These are phyloP conservation scores for Lysandra bellargus DNA, from an alignment of 2,888 invertebrate genomes.

Conservation along the genomic window DNA sequence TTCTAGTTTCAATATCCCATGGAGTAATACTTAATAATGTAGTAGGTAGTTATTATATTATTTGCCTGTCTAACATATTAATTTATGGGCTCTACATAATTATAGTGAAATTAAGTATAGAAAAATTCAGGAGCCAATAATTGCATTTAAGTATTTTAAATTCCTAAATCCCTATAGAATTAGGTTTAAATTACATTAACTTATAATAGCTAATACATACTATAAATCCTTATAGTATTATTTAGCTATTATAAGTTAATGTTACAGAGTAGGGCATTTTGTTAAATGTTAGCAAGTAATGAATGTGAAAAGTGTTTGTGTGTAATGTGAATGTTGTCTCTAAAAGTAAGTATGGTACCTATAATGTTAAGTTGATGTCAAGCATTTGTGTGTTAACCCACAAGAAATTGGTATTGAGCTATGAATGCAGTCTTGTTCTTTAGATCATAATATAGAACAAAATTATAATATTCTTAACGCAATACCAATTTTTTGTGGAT, in stretches of 20 bases:
- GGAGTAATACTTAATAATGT: not conserved
- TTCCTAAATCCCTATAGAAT: not conserved
- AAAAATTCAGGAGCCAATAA: constrained; percentile 21
- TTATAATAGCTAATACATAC: too few relatives aligned
- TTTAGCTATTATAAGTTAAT: not conserved
- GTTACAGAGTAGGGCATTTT: constrained; percentile 2
- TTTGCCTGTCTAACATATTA: not conserved
- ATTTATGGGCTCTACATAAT: not conserved
- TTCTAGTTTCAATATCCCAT: not conserved
- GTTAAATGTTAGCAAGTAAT: constrained; percentile 2
- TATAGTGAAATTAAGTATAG: not conserved
- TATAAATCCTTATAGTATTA: not conserved
- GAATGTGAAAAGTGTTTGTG: constrained; percentile 9
- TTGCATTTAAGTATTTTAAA: constrained; percentile 24
- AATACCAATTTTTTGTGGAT: not conserved
- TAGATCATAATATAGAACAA: too few relatives aligned
- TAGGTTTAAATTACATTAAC: not conserved
- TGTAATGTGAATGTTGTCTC: not conserved
- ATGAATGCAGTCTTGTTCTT: not conserved
- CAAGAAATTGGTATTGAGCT: not conserved
- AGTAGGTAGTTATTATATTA: not conserved
- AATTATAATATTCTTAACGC: not conserved
- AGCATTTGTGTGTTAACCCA: not conserved
- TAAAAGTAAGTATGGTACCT: not conserved
- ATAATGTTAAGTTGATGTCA: not conserved